Conservation (phyloP, 2,888 invertebrate species). For the Clanis bilineata region DNA sequence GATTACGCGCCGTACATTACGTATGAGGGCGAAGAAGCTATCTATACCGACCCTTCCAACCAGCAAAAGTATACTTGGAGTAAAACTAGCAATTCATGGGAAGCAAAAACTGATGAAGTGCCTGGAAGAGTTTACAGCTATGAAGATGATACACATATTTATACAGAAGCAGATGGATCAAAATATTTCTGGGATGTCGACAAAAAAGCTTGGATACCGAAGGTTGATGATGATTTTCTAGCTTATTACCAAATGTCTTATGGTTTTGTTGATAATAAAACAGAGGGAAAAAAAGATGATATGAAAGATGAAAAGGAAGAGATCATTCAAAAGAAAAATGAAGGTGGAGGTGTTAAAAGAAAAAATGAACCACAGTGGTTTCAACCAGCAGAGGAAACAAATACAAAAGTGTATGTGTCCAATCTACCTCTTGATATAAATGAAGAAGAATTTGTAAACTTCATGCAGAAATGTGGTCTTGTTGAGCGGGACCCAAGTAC, state of each 20-base stretch:
- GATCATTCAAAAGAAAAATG: conserved; percentile 51
- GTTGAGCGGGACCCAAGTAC: conserved; percentile 92
- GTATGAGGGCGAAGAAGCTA: conserved; percentile 86
- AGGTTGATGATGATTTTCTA: conserved; percentile 97
- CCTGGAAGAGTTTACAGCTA: conserved; percentile 83
- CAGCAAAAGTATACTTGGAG: conserved; percentile 87
- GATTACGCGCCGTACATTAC: conserved; percentile 84
- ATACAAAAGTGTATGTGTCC: conserved; percentile 97
- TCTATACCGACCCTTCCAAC: conserved; percentile 88
- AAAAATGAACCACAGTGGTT: conserved; percentile 92
- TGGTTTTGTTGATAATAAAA: conserved; percentile 88
- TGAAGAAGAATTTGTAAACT: conserved; percentile 93
- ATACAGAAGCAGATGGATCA: conserved; percentile 93
- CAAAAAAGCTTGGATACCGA: conserved; percentile 98
- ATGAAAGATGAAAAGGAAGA: conserved; percentile 52
- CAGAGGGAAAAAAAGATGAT: conserved; percentile 48
- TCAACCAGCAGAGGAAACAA: conserved; percentile 90
- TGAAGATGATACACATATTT: conserved; percentile 90
- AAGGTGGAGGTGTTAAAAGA: conserved; percentile 75
- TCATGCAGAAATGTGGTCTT: conserved; percentile 98
- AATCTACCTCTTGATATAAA: conserved; percentile 94
- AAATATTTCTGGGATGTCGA: conserved; percentile 95
- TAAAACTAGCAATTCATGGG: conserved; percentile 75
- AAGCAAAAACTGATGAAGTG: conserved; percentile 57
- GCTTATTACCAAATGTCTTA: conserved; percentile 98